Base-by-base conservation (phyloP, 1,140 invertebrate genomes). In the Tribolium castaneum region DNA sequence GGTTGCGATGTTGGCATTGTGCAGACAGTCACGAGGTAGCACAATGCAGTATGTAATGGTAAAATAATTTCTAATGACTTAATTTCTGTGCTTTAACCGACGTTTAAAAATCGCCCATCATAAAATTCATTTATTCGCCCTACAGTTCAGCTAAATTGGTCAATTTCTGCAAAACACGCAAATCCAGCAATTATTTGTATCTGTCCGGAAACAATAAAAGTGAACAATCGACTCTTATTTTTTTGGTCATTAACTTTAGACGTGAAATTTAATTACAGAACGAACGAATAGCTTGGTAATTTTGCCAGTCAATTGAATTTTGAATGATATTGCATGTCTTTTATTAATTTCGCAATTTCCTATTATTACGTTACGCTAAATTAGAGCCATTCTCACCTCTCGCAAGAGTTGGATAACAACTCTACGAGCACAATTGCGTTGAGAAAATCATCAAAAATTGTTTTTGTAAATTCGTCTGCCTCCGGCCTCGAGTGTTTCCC, bases 301-400 rank as follows among this genome's bases (percentile, higher is more conserved):
- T 59, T 59, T 59, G 19, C 54, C 54, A 59, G 6, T 59, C 54
- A 59, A 59, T 30, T 59, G 54, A 59, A 30, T 59, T 59, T 59
- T 10, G 9, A 59, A 59, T 59, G 54, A 59, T 45, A 45, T 59
- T 59, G 54, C 54, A 59, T 59, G 54, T 59, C 54, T 25, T 30
- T 59, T 59, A 59, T 59, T 59, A 59, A 59, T 59, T 59, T 59
- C 22, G 19, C 54, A 22, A 59, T 59, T 59, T 59, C 54, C 54
- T 14, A 59, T 59, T 59, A 22, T 59, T 59, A 30, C 19, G 10
- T 19, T 22, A 22, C 54, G 54, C 51, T 52, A 13, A 52, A 13
- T 52, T 52, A 52, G 12, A 14, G 14, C 51, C 13, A 19, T 52
- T 14, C 16, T 52, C 39, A 45, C 39, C 7, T 14, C 51, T 52